A percentile compares a stretch with the other conserved stretches of the same genome.
Evolutionary conservation across 1,140 invertebrate genomes (phyloP).

Genomic region (Drosophila kepulauana): DNA sequence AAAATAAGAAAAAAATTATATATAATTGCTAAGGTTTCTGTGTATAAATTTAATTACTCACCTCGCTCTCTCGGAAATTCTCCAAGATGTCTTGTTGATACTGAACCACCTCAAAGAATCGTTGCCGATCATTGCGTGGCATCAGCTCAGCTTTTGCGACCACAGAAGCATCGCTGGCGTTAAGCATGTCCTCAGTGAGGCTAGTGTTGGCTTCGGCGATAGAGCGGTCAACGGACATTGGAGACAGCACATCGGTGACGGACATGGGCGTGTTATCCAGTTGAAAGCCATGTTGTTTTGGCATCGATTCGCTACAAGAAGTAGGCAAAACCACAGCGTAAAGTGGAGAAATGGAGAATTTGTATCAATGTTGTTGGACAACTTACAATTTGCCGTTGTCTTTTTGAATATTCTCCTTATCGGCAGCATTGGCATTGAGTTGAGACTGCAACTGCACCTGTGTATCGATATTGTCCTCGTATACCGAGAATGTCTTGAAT

Average conservation of each 20-base stretch:
- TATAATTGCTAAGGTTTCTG: too few species aligned
- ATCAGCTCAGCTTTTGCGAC: conserved; percentile 25
- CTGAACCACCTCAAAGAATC: conserved; percentile 88
- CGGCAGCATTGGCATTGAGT: conserved; percentile 15
- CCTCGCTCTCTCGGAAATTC: conserved; percentile 91
- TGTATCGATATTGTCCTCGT: conserved; percentile 87
- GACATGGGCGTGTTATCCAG: conserved; percentile 83
- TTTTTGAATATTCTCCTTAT: conserved; percentile 68
- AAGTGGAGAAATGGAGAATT: not conserved
- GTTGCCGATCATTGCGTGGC: conserved; percentile 82
- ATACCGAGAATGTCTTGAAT: conserved; percentile 90
- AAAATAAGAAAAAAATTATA: too few species aligned
- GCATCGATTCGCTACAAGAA: conserved; percentile 23
- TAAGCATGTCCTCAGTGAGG: conserved; percentile 22
- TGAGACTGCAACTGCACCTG: conserved; percentile 40
- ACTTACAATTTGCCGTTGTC: conserved; percentile 50
- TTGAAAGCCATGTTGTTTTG: conserved; percentile 33
- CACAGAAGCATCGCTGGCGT: conserved; percentile 10
- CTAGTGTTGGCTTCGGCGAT: conserved; percentile 32
- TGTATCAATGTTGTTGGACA: not conserved
- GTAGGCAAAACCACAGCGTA: not conserved
- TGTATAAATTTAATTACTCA: conserved; percentile 77
- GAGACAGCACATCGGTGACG: conserved; percentile 79
- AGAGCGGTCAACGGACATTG: conserved; percentile 80
- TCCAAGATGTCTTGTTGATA: conserved; percentile 92